Evolutionary conservation across 2,888 invertebrate genomes (phyloP).

Genomic region (Callinectes sapidus): DNA sequence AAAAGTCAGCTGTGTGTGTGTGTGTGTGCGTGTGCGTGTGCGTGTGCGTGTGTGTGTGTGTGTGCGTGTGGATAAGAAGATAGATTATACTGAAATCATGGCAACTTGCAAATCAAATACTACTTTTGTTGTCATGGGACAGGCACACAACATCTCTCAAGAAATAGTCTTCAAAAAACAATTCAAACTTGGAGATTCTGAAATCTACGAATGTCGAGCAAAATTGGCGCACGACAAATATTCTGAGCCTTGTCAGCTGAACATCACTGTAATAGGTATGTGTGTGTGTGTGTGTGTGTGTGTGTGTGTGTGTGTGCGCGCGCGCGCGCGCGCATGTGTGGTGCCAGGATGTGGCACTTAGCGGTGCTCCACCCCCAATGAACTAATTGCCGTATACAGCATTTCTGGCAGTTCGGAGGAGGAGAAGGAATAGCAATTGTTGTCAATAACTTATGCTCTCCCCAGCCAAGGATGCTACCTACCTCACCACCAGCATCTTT

Average conservation of each 20-base stretch:
- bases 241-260: neutral
- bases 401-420: neutral
- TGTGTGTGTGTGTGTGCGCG: too few species aligned
- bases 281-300: slow-evolving; percentile 5
- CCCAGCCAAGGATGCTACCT: neutral
- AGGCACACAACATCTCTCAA: neutral
- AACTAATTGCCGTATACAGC: too few species aligned
- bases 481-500: neutral
- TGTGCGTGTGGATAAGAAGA: neutral
- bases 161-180: neutral
- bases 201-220: neutral
- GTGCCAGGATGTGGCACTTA: too few species aligned
- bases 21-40: neutral
- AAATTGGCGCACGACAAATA: neutral
- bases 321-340: too few species aligned
- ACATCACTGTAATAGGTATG: neutral
- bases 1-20: neutral
- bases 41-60: neutral
- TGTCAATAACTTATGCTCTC: neutral
- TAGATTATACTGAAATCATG: neutral
- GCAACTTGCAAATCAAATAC: neutral
- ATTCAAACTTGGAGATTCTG: neutral
- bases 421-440: neutral
- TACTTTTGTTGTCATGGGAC: neutral
- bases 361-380: too few species aligned